Evolutionary conservation across 1,140 invertebrate species (phyloP), one percentile per base, ranked within the genome.

Genomic region (Notospermus geniculatus): DNA sequence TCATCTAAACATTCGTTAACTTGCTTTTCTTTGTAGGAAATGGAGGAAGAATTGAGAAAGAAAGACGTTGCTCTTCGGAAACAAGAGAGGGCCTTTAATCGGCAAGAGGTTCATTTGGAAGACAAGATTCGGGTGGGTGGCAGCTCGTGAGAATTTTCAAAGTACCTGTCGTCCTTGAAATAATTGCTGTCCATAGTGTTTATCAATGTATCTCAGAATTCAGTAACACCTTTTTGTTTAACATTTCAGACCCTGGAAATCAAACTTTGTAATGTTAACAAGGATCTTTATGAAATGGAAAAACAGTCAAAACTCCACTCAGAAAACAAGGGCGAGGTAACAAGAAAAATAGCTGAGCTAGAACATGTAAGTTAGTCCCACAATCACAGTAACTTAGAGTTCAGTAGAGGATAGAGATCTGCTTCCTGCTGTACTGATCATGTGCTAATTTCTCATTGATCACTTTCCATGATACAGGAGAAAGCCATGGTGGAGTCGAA

Each of bases 1-100:
- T n/a, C n/a, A n/a, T n/a, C n/a, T n/a, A n/a, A n/a, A n/a, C n/a
- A n/a, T n/a, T n/a, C n/a, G n/a, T 58, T 25, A 52, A 62, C 13
- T 55, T 36, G 4, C 32, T 36, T 50, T 32, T 39, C 50, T 36
- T 59, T 65, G 17, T 67, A 81, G 80, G 74, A 76, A 55, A 65
- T 80, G 32, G 88, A 89, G 68, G 86, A 89, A 69, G 68, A 66
- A 23, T 25, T 76, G 9, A 70, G 76, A 32, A 63, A 71, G 7
- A 67, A 68, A 36, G 61, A 71, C 2, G 56, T 58, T 0, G 63
- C 65, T 29, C 58, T 46, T 43, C 28, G 56, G 22, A 62, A 63
- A 28, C 32, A 75, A 36, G 62, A 68, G 23, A 58, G 68, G 54
- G 57, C 61, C 13, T 69, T 72, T 54, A 54, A 71, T 63, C 41